These are phyloP conservation scores for Leuciscus idus DNA, from an alignment of 2,113 vertebrate genomes.

Conservation along the genomic window DNA sequence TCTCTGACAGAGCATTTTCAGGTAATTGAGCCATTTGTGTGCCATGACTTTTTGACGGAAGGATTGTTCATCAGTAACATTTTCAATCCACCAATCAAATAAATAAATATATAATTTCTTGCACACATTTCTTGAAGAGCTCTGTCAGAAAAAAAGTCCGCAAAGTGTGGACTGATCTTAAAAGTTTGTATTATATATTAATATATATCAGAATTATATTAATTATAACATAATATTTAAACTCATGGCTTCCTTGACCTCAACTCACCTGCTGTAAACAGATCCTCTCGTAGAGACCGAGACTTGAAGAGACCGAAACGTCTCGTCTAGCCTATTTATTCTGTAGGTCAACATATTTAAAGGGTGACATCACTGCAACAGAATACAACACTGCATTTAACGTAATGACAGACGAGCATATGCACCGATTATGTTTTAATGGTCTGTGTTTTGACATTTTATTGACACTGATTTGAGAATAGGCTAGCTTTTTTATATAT, in stretches of 20 bases:
- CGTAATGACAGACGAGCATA: neutral
- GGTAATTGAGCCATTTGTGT: neutral
- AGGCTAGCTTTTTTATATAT: neutral
- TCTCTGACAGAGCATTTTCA: neutral
- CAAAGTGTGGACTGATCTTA: no score
- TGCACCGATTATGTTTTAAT: neutral
- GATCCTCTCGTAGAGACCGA: neutral
- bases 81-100: neutral
- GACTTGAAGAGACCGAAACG: no score
- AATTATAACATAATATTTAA: neutral
- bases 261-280: neutral
- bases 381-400: neutral
- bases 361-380: neutral
- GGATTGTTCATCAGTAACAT: neutral
- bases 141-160: no score
- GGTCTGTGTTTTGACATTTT: neutral
- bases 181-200: no score
- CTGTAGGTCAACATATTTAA: neutral
- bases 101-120: no score
- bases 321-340: neutral
- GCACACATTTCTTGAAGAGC: no score
- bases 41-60: neutral
- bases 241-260: neutral
- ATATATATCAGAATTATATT: neutral
- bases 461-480: neutral